Conservation (phyloP, 2,797 vertebrate genomes). For the Pristis pectinata region DNA sequence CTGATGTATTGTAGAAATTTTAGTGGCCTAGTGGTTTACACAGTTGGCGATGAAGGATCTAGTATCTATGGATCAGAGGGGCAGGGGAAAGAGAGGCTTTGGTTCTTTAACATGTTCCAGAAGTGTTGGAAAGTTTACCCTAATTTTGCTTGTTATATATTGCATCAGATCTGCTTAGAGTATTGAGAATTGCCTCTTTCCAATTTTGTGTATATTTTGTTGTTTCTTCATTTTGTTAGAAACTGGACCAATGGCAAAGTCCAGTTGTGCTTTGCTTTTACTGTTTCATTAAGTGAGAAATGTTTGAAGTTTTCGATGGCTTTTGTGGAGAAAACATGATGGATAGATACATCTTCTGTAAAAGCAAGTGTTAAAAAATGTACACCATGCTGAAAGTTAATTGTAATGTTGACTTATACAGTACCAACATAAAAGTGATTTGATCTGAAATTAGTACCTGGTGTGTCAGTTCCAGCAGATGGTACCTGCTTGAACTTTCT, state of each 20-base stretch:
- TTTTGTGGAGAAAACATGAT: neutral
- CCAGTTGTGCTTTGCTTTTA: neutral
- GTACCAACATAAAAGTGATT: too few species aligned
- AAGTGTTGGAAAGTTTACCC: neutral
- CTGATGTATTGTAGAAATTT: neutral
- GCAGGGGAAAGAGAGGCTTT: too few species aligned
- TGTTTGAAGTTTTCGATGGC: neutral
- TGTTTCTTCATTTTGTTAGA: neutral
- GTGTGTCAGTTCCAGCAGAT: neutral
- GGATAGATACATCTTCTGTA: neutral
- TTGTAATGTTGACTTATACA: neutral
- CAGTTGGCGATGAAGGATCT: neutral
- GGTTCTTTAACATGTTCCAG: too few species aligned
- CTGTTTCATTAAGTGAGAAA: neutral
- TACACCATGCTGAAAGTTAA: neutral
- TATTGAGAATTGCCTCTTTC: too few species aligned
- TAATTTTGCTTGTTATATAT: neutral
- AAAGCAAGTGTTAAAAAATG: constrained; percentile 6
- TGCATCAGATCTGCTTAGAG: neutral
- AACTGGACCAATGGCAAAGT: neutral
- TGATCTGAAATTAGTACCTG: neutral
- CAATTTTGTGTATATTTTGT: neutral
- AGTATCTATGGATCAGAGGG: neutral
- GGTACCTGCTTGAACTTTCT: neutral
- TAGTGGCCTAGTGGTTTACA: neutral